A percentile compares a stretch with the other conserved stretches of the same genome.
Evolutionary conservation across 2,797 vertebrate genomes (phyloP).

Genomic region (Acrossocheilus fasciatus): DNA sequence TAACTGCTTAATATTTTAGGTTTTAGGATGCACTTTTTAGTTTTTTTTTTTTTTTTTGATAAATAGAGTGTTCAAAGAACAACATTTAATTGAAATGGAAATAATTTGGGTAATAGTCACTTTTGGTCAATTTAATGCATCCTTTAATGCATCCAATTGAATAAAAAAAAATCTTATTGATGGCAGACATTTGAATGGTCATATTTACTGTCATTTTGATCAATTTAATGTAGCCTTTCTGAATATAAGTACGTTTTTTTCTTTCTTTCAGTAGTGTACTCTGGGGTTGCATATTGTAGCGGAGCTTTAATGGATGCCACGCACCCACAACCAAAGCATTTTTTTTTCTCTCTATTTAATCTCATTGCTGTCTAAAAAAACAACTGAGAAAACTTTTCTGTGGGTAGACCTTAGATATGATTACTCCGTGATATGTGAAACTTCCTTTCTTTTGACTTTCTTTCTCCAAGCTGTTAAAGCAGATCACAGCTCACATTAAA

Average conservation of each 20-base stretch:
- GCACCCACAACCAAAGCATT: neutral
- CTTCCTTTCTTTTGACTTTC: constrained; percentile 6
- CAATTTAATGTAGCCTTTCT: neutral
- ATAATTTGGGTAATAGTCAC: neutral
- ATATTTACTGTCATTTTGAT: neutral
- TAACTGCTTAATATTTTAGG: neutral
- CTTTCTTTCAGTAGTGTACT: neutral
- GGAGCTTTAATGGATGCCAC: neutral
- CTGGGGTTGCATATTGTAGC: neutral
- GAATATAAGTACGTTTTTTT: neutral
- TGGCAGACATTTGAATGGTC: neutral
- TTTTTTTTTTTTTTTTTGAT: neutral
- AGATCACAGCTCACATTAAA: constrained; percentile 37
- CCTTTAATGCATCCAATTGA: neutral
- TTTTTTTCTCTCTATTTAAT: neutral
- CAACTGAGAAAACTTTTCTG: neutral
- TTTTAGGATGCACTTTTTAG: neutral
- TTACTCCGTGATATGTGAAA: neutral
- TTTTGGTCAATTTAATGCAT: neutral
- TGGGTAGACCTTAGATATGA: neutral
- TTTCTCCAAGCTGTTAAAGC: constrained; percentile 27
- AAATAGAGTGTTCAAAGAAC: neutral
- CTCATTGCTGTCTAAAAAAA: neutral
- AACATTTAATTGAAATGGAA: neutral
- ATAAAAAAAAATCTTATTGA: neutral